Base-by-base conservation (phyloP, 2,797 vertebrate genomes). In the Acanthornis magna region DNA sequence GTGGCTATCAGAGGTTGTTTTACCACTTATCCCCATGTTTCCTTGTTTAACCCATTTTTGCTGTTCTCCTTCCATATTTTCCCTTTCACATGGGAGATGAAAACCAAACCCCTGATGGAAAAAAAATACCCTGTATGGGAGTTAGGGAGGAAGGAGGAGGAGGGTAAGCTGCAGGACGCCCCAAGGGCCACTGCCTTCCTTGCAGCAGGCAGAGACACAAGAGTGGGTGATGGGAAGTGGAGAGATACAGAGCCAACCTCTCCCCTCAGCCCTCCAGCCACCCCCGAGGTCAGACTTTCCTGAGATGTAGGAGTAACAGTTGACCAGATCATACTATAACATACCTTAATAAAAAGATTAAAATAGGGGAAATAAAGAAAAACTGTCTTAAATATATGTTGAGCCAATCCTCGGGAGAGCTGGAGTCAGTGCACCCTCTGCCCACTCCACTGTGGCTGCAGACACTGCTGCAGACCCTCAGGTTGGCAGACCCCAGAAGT, bases 391-490 rank as follows among this genome's bases (percentile, higher is more conserved):
- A 67, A 73, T 29, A 72, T 13, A 13, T 7, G 0, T n/a, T 50
- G 18, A 79, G 17, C 16, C 1, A 4, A 12, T 60, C 6, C 9
- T 43, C 22, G 12, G 32, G 29, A 83, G 38, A 71, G 12, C 11
- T 48, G 51, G 20, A 65, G 21, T 11, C 32, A 27, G 15, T 48
- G 30, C 6, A 27, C 13, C 6, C 23, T 32, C 17, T 58, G 16
- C 34, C 13, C 11, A 1, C 3, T 8, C 19, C 12, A 10, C 72
- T 66, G 26, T 11, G 11, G 4, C 53, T 20, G 34, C 30, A 27
- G 63, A 18, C 20, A 2, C 10, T 5, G 3, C 27, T 0, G 0
- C 38, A 45, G 34, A 65, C 32, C 5, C 21, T 55, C 3, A 2
- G 19, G 16, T 4, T 42, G 48, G 23, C 45, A 88, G 50, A 21